Conservation (phyloP, 1,140 invertebrate genomes). For the Tetramorium simillimum region DNA sequence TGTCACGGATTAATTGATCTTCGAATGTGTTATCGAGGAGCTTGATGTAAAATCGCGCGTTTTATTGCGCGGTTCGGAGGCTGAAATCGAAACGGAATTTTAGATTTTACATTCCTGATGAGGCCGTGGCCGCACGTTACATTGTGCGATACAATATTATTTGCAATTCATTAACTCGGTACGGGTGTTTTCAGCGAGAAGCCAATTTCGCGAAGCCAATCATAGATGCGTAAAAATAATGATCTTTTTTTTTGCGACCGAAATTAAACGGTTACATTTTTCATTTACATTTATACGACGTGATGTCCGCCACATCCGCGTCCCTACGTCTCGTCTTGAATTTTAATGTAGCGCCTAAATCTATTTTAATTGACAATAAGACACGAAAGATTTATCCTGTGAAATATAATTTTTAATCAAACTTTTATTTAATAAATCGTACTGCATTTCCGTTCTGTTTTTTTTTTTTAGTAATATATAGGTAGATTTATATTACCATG, state of each 20-base stretch:
- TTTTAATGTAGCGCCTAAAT: background rate
- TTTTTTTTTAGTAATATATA: background rate
- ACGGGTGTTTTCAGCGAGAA: background rate
- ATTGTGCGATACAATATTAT: background rate
- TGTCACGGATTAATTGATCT: background rate
- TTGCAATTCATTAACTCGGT: conserved; percentile 20
- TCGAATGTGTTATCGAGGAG: background rate
- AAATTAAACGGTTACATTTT: conserved; percentile 32
- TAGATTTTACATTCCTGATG: background rate
- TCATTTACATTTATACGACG: conserved; percentile 15
- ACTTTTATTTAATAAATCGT: background rate
- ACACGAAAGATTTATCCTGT: background rate
- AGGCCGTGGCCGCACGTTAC: background rate
- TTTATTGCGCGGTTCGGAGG: background rate
- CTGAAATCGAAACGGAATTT: background rate
- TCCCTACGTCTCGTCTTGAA: background rate
- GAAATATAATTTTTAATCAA: background rate
- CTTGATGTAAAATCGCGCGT: background rate
- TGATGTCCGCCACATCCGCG: background rate
- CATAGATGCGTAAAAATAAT: conserved; percentile 22
- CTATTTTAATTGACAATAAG: conserved; percentile 24
- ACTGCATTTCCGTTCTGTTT: background rate
- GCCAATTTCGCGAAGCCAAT: conserved; percentile 16
- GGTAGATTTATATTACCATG: background rate
- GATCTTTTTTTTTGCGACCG: conserved; percentile 15